Conservation (phyloP, 2,113 vertebrate genomes). For the Platanista minor region DNA sequence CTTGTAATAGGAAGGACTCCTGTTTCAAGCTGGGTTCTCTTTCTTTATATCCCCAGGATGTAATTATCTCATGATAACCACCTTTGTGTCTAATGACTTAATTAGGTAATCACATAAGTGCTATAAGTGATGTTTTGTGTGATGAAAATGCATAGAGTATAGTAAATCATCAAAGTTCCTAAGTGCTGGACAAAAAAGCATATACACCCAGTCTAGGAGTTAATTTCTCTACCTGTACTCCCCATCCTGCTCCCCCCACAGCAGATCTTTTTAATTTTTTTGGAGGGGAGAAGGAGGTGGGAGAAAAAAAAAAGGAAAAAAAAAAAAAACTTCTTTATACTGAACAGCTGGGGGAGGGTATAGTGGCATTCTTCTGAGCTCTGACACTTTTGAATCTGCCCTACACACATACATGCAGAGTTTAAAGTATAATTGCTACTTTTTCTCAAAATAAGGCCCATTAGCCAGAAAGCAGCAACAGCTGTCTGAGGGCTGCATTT, state of each 20-base stretch:
- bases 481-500: neutral
- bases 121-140: conserved; percentile 61
- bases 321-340: conserved; percentile 5
- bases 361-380: neutral
- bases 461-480: neutral
- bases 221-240: neutral
- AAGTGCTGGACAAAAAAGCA: conserved; percentile 4
- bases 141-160: conserved; percentile 52
- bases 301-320: too few species aligned
- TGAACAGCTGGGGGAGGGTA: conserved; percentile 3
- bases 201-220: conserved; percentile 16
- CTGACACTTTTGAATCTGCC: neutral
- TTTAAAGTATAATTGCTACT: conserved; percentile 19
- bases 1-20: conserved; percentile 33
- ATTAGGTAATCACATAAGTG: conserved; percentile 77
- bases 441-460: conserved; percentile 29
- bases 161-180: conserved; percentile 53
- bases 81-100: conserved; percentile 75
- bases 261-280: neutral
- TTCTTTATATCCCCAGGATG: conserved; percentile 41
- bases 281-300: neutral
- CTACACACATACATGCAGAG: neutral
- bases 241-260: neutral
- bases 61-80: conserved; percentile 68
- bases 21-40: conserved; percentile 18